phyloP scores from a whole-genome alignment of 1,140 invertebrate genomes.

The Solenopsis invicta region DNA sequence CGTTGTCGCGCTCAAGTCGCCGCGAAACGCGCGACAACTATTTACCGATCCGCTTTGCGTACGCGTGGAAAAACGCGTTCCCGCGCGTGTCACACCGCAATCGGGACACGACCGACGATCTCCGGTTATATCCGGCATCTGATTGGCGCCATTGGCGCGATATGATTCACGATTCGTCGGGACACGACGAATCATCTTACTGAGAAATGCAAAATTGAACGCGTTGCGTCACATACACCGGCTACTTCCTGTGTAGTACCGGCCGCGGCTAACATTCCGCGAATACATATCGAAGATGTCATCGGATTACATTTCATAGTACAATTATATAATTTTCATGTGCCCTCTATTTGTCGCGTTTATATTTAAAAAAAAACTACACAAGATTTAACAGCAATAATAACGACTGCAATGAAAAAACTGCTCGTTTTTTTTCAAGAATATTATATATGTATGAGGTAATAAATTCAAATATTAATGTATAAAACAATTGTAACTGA shows the following conservation, averaged over 20 bases:
- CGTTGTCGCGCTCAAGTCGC: conserved; percentile 38
- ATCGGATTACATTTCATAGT: neutral
- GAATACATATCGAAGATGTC: conserved; percentile 13
- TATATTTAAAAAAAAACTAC: neutral
- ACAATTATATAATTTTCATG: neutral
- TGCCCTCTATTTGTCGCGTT: neutral
- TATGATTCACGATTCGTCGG: conserved; percentile 61
- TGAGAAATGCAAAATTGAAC: conserved; percentile 70
- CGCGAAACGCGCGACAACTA: conserved; percentile 24
- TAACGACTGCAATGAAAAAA: neutral
- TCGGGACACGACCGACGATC: conserved; percentile 5
- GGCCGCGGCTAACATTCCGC: conserved; percentile 21
- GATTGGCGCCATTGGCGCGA: conserved; percentile 64
- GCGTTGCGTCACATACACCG: conserved; percentile 58
- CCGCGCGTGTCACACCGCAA: neutral
- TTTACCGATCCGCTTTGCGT: conserved; percentile 14
- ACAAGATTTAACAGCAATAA: neutral
- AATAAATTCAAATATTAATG: neutral
- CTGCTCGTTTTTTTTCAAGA: neutral
- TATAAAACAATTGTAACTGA: neutral
- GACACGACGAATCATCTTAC: conserved; percentile 73
- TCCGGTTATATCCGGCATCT: conserved; percentile 34
- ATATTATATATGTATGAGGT: neutral
- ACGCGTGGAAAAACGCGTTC: conserved; percentile 31
- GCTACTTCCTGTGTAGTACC: conserved; percentile 45